phyloP scores from a whole-genome alignment of 2,888 invertebrate species.

The Phasia obesa region DNA sequence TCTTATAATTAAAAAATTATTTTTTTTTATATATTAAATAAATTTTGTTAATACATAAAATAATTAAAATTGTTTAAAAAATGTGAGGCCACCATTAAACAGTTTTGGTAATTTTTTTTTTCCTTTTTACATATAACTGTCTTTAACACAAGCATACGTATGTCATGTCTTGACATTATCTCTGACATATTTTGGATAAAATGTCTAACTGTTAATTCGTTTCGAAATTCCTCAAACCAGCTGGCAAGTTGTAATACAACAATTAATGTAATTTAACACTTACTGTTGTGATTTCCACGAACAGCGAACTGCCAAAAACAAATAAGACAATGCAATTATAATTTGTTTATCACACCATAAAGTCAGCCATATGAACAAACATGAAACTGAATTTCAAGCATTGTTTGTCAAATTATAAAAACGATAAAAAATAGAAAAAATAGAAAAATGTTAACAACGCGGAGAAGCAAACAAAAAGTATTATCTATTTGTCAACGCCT shows the following conservation, averaged over 20 bases:
- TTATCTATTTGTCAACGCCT: constrained; percentile 71
- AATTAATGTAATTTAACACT: neutral
- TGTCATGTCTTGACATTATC: constrained; percentile 45
- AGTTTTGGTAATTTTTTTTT: no score
- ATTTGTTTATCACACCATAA: constrained; percentile 55
- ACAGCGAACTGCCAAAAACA: constrained; percentile 16
- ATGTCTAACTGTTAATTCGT: constrained; percentile 39
- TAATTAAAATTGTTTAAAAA: no score
- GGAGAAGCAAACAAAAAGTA: constrained; percentile 43
- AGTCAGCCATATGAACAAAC: constrained; percentile 52
- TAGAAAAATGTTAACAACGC: constrained; percentile 42
- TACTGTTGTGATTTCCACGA: constrained; percentile 17
- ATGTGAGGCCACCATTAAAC: no score
- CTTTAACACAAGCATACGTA: constrained; percentile 15
- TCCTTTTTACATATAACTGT: neutral
- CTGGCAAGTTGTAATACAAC: constrained; percentile 25
- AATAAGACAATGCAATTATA: constrained; percentile 44
- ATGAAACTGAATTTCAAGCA: constrained; percentile 38
- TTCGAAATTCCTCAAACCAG: constrained; percentile 26
- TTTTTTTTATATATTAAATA: no score
- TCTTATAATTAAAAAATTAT: no score
- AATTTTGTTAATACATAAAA: no score
- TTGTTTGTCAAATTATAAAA: constrained; percentile 49
- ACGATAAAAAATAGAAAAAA: constrained; percentile 11
- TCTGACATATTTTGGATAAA: constrained; percentile 50